Evolutionary conservation across 92 coral and sea anemone species (phyloP).

Genomic region (Palythoa caribaeorum): DNA sequence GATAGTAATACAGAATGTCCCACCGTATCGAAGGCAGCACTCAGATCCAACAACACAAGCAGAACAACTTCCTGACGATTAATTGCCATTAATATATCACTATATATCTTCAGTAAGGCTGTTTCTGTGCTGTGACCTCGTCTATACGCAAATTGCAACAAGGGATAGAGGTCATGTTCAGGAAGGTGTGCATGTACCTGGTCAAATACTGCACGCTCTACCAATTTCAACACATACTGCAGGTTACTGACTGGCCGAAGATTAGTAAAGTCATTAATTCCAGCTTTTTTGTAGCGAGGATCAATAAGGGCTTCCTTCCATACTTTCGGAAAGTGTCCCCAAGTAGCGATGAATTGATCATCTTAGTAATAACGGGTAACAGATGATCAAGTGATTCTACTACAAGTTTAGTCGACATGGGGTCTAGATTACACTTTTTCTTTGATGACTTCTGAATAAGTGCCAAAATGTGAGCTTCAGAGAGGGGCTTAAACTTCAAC

Average conservation of each 20-base stretch:
- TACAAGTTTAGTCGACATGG: conserved; percentile 37
- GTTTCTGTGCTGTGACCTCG: conserved; percentile 9
- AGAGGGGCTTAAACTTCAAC: conserved; percentile 10
- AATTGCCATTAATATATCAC: conserved; percentile 40
- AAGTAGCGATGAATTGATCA: conserved; percentile 16
- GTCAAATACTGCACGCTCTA: conserved; percentile 18
- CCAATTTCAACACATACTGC: conserved; percentile 28
- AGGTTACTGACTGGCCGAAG: conserved; percentile 20
- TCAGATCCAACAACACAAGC: conserved; percentile 13
- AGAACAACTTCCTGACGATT: conserved; percentile 32
- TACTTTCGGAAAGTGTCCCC: conserved; percentile 10
- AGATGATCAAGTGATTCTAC: conserved; percentile 16
- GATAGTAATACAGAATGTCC: conserved; percentile 38
- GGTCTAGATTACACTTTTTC: conserved; percentile 34
- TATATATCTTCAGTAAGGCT: conserved; percentile 26
- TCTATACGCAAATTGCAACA: conserved; percentile 16
- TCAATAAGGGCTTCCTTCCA: conserved; percentile 12
- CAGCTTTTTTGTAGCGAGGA: conserved; percentile 28
- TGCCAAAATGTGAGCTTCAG: conserved; percentile 18
- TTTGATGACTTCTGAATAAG: conserved; percentile 27
- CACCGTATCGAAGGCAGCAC: conserved; percentile 48
- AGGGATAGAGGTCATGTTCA: conserved; percentile 26
- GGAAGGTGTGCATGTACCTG: conserved; percentile 32
- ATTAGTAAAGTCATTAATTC: conserved; percentile 14
- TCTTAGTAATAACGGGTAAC: conserved; percentile 7